phyloP scores from a whole-genome alignment of 2,113 vertebrate genomes.

The Cottus gobio region DNA sequence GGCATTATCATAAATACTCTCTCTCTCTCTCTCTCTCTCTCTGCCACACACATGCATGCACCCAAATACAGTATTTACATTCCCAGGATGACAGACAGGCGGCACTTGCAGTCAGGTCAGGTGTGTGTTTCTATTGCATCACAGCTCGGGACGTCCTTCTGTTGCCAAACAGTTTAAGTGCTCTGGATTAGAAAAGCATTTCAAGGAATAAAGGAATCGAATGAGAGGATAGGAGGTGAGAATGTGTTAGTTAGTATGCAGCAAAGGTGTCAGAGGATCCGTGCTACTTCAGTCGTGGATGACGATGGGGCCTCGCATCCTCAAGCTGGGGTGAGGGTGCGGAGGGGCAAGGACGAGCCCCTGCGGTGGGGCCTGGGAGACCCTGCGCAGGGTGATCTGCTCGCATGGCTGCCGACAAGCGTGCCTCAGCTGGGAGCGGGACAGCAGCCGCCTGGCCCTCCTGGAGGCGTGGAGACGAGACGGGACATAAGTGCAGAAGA shows the following conservation, averaged over 20 bases:
- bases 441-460: conserved; percentile 84
- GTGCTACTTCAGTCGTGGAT: conserved; percentile 83
- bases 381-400: conserved; percentile 83
- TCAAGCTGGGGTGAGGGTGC: conserved; percentile 85
- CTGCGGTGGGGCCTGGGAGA: conserved; percentile 77
- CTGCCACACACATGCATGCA: conserved; percentile 31
- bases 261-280: conserved; percentile 6
- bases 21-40: background rate
- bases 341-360: conserved; percentile 80
- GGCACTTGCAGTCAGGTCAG: conserved; percentile 59
- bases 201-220: conserved; percentile 8
- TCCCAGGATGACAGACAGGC: conserved; percentile 52
- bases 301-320: conserved; percentile 86
- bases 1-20: conserved; percentile 8
- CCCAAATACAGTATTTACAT: conserved; percentile 47
- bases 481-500: conserved; percentile 51
- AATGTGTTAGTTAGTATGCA: conserved; percentile 25
- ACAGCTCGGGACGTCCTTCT: conserved; percentile 45
- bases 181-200: conserved; percentile 27
- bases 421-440: conserved; percentile 85
- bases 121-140: conserved; percentile 62
- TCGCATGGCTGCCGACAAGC: conserved; percentile 87
- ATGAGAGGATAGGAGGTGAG: conserved; percentile 19
- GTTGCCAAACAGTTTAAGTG: conserved; percentile 39
- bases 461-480: conserved; percentile 63